These are phyloP conservation scores for Capitulum mitella DNA, from an alignment of 2,888 invertebrate species.

Conservation along the genomic window DNA sequence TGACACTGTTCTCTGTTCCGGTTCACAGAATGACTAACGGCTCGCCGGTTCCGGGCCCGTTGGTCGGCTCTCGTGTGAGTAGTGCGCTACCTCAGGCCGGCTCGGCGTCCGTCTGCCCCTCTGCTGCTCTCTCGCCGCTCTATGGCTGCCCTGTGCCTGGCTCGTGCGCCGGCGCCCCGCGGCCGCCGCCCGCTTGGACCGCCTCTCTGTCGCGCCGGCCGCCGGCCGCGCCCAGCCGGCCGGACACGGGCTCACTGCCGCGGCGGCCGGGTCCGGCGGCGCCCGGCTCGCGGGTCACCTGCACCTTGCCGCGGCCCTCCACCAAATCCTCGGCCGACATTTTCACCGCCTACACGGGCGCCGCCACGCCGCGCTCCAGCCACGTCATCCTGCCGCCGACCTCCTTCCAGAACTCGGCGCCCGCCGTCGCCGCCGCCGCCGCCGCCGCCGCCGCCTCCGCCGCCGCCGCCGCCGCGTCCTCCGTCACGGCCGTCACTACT, in stretches of 20 bases:
- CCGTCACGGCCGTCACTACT: background rate
- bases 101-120: background rate
- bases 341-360: background rate
- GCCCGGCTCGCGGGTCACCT: background rate
- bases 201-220: background rate
- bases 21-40: conserved; percentile 1
- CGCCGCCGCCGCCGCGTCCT: too few species aligned
- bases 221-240: background rate
- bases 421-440: too few species aligned
- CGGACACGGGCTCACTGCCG: background rate
- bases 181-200: background rate
- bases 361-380: background rate
- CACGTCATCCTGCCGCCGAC: conserved; percentile 6
- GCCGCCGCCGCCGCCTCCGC: background rate
- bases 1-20: background rate
- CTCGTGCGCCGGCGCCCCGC: background rate
- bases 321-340: conserved; percentile 15
- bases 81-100: background rate
- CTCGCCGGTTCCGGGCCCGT: background rate
- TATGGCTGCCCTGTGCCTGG: background rate
- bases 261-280: background rate
- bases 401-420: background rate
- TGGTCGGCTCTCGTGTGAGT: background rate
- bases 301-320: background rate
- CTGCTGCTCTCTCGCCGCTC: background rate